Conservation (phyloP, 2,888 invertebrate species). For the Drosophila kokeensis region DNA sequence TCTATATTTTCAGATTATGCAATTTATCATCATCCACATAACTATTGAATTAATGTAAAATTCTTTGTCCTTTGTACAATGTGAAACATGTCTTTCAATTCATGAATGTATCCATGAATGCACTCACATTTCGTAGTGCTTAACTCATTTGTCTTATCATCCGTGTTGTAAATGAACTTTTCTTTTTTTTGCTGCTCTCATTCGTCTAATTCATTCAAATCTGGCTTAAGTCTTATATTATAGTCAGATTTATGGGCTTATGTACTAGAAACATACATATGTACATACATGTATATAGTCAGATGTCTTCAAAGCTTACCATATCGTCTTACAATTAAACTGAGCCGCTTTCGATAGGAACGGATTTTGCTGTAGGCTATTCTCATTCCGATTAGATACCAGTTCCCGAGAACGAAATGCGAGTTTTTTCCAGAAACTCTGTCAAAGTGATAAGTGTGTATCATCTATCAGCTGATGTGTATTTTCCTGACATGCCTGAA, state of each 20-base stretch:
- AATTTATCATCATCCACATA: not conserved
- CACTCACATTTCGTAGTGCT: conserved; percentile 1
- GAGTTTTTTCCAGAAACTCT: not conserved
- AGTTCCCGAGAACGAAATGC: not conserved
- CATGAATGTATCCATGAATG: conserved; percentile 15
- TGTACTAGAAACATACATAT: not conserved
- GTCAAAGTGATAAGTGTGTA: conserved; percentile 1
- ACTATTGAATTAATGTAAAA: not conserved
- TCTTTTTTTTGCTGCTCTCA: not conserved
- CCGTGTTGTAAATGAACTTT: not conserved
- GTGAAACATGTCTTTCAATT: not conserved
- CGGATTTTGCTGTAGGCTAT: not conserved
- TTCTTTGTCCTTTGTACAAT: not conserved
- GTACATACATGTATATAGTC: not conserved
- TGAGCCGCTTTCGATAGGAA: not conserved
- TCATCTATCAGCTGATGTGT: not conserved
- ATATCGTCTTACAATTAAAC: not conserved
- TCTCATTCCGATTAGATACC: not conserved
- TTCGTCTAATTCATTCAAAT: conserved; percentile 7
- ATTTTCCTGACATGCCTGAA: conserved; percentile 11
- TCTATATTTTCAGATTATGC: not conserved
- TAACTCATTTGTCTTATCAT: conserved; percentile 31
- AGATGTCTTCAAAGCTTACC: not conserved
- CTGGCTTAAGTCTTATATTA: not conserved
- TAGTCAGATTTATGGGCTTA: not conserved